Evolutionary conservation across 2,113 vertebrate species (phyloP), one percentile per base, ranked within the genome.

Genomic region (Zosterops lateralis): DNA sequence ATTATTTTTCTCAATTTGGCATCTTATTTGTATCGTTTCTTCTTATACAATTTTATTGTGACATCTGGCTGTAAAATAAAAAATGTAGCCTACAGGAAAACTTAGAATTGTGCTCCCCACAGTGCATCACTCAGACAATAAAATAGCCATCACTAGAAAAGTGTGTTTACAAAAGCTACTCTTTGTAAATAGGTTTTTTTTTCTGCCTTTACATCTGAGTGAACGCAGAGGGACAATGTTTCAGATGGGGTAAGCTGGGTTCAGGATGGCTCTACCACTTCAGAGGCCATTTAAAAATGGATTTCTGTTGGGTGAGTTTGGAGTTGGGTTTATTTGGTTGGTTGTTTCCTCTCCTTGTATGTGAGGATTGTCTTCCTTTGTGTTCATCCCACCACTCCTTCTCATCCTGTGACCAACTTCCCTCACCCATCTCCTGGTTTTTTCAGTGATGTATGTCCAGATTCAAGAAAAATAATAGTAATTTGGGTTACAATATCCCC

Each of bases 1-100:
- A 87, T 96, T 94, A 71, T 95, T 95, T 96, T 93, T 89, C 93
- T 93, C 78, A 83, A 68, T 96, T 90, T 90, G 73, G 85, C 72
- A 67, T 87, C 88, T 93, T 96, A 65, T 86, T 93, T 92, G 76
- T 90, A 78, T 89, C 1, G 0, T 92, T 96, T 75, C 75, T 92
- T 91, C 85, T 90, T 90, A 48, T 10, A 61, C 61, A 78, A 74
- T 90, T 95, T 97, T 92, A 92, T 81, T 90, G 61, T 95, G 88
- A 92, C 85, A 92, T 78, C 95, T 89, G 83, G 88, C 88, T 87
- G 70, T 75, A 81, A 95, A 94, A 95, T 95, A 93, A 93, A 94
- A 94, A 93, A 86, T 36, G 76, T 86, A 92, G 73, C 95, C 93
- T 82, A 67, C 83, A 95, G 92, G 68, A 95, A 94, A 90, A 34